Base-by-base conservation (phyloP, 2,888 invertebrate genomes). In the Scaeva pyrastri region DNA sequence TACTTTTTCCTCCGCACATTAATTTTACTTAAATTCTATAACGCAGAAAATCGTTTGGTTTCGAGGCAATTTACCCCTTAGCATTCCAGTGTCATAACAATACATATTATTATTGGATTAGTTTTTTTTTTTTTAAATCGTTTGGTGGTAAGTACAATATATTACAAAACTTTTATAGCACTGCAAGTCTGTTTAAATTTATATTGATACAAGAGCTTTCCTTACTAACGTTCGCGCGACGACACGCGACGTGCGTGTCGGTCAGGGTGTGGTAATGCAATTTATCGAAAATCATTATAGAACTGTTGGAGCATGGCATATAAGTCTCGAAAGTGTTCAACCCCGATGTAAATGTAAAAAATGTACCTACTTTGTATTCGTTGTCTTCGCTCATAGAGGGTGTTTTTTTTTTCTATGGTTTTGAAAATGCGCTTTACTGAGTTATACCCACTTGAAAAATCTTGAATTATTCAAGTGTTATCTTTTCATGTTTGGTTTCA, bases 121-220 rank as follows among this genome's bases (percentile, higher is more conserved):
- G n/a, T n/a, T n/a, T n/a, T n/a, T n/a, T 55, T 56, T 31, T 55
- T 55, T 56, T 31, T 31, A 36, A 56, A 56, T 56, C 31, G 31
- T 56, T 56, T 56, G 5, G 55, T 55, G 55, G 14, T 10, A 52
- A 12, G 14, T 14, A 1, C 2, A 23, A 52, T 52, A 12, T 21
- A 16, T 16, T 12, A 12, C 39, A 39, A 39, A 16, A 45, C 16
- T n/a, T 1, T 5, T 14, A 43, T 39, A 14, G 43, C 14, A 14
- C 16, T 45, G 16, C 16, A n/a, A 1, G 45, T 7, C 45, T 16
- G 6, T 45, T 45, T 45, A 7, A 7, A 16, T 45, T 16, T 45
- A 45, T 45, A 45, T 45, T 45, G 16, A 45, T 7, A 50, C 2
- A 58, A 39, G 2, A 6, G 14, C 2, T 21, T 39, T 16, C 10